Base-by-base conservation (phyloP, 2,888 invertebrate genomes). In the Drosophila neotestacea region DNA sequence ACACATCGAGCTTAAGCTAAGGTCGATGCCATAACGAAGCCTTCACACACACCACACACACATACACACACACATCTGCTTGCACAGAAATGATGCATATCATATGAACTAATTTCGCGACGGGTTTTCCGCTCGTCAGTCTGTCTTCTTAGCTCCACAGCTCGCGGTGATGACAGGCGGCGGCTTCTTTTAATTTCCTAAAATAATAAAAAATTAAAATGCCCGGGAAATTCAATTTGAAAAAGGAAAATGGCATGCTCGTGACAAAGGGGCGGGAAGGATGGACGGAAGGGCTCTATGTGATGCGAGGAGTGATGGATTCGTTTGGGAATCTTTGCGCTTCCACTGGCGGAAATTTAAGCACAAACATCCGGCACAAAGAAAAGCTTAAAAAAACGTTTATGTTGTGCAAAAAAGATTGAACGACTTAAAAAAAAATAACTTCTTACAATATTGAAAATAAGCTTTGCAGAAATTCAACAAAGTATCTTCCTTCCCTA, bases 181-280 rank as follows among this genome's bases (percentile, higher is more conserved):
- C 44, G 34, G 56, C 48, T 61, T 69, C 65, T 79, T 75, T 81
- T 74, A 81, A 75, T 79, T 70, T 55, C 60, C 73, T 74, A 67
- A 75, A 73, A 76, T 76, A 77, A 81, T 72, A 71, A 70, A 69
- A 81, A 68, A 83, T 73, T 73, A 52, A 86, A 87, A 77, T 73
- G 63, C 65, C 74, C 70, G 73, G 73, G 70, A 82, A 85, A 88
- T 77, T 81, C 51, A 76, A 75, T 79, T 81, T 70, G 54, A 71
- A 70, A 77, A 77, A 81, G 66, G 58, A 64, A 52, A 69, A 70
- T 65, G 56, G 56, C 58, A 62, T 46, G 58, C 73, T 42, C 42
- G 32, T 41, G 55, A 22, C 32, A 9, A 54, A 44, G 11, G 11
- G 7, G 10, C 36, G 16, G 13, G 16, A 16, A 6, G 9, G 6